Evolutionary conservation across 2,113 vertebrate species (phyloP).

Genomic region (Lutjanus erythropterus): DNA sequence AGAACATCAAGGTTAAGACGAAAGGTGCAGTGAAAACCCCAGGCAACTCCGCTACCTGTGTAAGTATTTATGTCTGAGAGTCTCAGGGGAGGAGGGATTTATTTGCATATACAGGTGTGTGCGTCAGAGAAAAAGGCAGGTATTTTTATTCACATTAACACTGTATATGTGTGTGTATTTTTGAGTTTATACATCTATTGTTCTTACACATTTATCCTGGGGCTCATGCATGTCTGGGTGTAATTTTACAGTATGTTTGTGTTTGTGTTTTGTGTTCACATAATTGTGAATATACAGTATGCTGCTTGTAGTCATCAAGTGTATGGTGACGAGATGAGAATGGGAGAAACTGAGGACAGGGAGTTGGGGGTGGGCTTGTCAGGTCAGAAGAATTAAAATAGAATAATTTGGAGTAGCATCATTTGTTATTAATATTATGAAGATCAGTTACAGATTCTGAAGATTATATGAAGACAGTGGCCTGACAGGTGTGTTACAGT

Average conservation of each 20-base stretch:
- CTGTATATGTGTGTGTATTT: background rate
- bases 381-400: no score
- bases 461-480: no score
- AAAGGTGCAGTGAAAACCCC: conserved; percentile 65
- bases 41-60: conserved; percentile 61
- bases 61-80: conserved; percentile 63
- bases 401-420: no score
- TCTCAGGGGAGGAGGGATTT: conserved; percentile 37
- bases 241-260: background rate
- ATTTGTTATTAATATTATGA: no score
- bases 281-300: no score
- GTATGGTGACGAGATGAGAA: no score
- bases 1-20: conserved; percentile 79
- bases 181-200: background rate
- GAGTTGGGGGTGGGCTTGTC: no score
- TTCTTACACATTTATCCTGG: background rate
- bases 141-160: background rate
- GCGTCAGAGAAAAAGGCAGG: background rate
- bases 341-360: no score
- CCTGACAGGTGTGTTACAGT: no score
- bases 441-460: no score
- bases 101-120: conserved; percentile 56
- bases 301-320: no score
- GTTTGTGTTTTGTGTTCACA: no score
- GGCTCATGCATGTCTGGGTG: background rate